Evolutionary conservation across 2,888 invertebrate genomes (phyloP).

Genomic region (Hemicrepidius hirtus): DNA sequence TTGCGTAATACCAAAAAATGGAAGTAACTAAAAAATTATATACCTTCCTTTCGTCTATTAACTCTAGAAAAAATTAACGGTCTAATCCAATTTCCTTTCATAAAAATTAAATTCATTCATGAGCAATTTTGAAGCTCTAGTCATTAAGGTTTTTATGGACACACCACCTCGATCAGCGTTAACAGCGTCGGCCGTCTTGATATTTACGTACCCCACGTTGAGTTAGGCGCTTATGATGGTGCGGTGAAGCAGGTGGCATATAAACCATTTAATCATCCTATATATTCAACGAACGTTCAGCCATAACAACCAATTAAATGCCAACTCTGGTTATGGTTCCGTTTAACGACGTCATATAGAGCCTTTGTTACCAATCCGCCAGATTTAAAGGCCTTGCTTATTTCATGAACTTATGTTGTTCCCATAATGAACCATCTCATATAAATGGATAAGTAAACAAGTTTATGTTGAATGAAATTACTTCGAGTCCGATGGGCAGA

Average conservation of each 20-base stretch:
- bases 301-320: slow-evolving; percentile 53
- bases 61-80: not conserved
- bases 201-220: slow-evolving; percentile 35
- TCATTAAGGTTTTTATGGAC: slow-evolving; percentile 19
- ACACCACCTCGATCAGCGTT: slow-evolving; percentile 21
- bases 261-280: slow-evolving; percentile 46
- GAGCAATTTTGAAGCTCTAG: slow-evolving; percentile 14
- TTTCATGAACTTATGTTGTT: slow-evolving; percentile 42
- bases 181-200: slow-evolving; percentile 33
- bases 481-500: slow-evolving; percentile 35
- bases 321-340: slow-evolving; percentile 51
- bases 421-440: slow-evolving; percentile 39
- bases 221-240: slow-evolving; percentile 33
- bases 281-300: slow-evolving; percentile 46
- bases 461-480: slow-evolving; percentile 34
- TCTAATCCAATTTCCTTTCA: slow-evolving; percentile 23
- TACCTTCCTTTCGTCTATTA: not conserved
- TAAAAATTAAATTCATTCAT: slow-evolving; percentile 34
- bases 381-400: slow-evolving; percentile 36
- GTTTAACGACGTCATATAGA: slow-evolving; percentile 52
- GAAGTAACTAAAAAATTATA: too few relatives aligned
- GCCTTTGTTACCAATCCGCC: slow-evolving; percentile 45
- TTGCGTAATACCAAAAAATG: too few relatives aligned
- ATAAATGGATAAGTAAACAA: slow-evolving; percentile 44
- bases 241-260: slow-evolving; percentile 41